Percentiles rank a stretch among this genome's conserved stretches.
These are phyloP conservation scores for Xenopus petersii DNA, from an alignment of 2,797 vertebrate genomes.

Conservation along the genomic window DNA sequence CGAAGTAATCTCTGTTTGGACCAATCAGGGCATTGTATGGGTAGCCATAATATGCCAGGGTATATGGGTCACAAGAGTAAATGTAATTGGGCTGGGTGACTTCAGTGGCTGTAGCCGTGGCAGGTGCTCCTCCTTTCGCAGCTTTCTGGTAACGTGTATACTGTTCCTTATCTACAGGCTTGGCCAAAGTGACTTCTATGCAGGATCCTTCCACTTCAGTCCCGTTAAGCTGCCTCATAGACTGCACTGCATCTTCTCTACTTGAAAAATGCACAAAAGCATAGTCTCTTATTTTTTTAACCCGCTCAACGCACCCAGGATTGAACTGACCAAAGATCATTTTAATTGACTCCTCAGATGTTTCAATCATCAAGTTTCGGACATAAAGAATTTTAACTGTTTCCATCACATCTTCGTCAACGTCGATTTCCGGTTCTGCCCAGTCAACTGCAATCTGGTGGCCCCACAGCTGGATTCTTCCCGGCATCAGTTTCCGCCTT, in stretches of 20 bases:
- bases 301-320: slow-evolving; percentile 90
- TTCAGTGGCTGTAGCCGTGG: slow-evolving; percentile 58
- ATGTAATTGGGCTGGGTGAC: slow-evolving; percentile 81
- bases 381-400: slow-evolving; percentile 98
- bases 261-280: slow-evolving; percentile 95
- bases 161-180: slow-evolving; percentile 98
- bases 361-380: slow-evolving; percentile 98
- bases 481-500: slow-evolving; percentile 94
- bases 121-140: slow-evolving; percentile 75
- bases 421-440: slow-evolving; percentile 97
- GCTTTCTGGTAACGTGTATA: slow-evolving; percentile 97
- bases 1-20: slow-evolving; percentile 97
- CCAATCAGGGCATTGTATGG: slow-evolving; percentile 94
- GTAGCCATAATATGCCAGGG: slow-evolving; percentile 92
- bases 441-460: slow-evolving; percentile 98
- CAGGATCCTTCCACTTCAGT: slow-evolving; percentile 93
- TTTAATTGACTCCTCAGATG: slow-evolving; percentile 88
- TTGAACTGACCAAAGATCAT: slow-evolving; percentile 94
- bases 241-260: slow-evolving; percentile 89
- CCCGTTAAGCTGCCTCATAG: slow-evolving; percentile 93
- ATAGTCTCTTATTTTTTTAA: slow-evolving; percentile 98
- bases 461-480: slow-evolving; percentile 96
- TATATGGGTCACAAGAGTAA: slow-evolving; percentile 96
- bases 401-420: slow-evolving; percentile 98
- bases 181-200: slow-evolving; percentile 96